Evolutionary conservation across 2,888 invertebrate species (phyloP), one percentile per base, ranked within the genome.

Genomic region (Polylopha cassiicola): DNA sequence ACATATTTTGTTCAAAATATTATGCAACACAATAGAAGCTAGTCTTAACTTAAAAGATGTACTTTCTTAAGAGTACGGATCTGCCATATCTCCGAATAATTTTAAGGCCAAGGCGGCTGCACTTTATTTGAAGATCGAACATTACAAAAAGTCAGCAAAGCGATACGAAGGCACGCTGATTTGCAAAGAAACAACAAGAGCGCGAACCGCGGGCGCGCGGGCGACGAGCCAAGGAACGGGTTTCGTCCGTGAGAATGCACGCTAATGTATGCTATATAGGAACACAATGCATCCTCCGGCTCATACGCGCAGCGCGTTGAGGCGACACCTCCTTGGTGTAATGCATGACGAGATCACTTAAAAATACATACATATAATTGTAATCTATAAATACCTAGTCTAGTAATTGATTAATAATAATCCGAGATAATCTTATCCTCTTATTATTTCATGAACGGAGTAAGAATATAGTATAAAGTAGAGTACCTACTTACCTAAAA

Each of bases 131-230:
- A 73, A 63, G 64, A 69, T 62, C 62, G 57, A 66, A 64, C 58
- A 63, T 57, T 37, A 51, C 50, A 72, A 78, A 74, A 79, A 76
- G 61, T 63, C 56, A 57, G 65, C 61, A 60, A 63, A 62, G 61
- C 67, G 58, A 68, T 70, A 63, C 64, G 58, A 69, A 63, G 69
- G 68, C 68, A 71, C 65, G 72, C 67, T 70, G 71, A 72, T 73
- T 78, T 67, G 64, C 68, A 73, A 72, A 74, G 67, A 59, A 73
- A 64, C 69, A 74, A 76, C 60, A 73, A 65, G 65, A 70, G 60
- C 58, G 55, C 58, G 47, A 23, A 52, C 27, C 16, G 42, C 42
- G 38, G 33, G 22, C 14, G 52, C 48, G 55, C 55, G 45, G 54
- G 51, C 59, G 60, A 56, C 46, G 49, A 58, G 62, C 59, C 56